Base-by-base conservation (phyloP, 2,113 vertebrate species). In the Phyllopteryx taeniolatus region DNA sequence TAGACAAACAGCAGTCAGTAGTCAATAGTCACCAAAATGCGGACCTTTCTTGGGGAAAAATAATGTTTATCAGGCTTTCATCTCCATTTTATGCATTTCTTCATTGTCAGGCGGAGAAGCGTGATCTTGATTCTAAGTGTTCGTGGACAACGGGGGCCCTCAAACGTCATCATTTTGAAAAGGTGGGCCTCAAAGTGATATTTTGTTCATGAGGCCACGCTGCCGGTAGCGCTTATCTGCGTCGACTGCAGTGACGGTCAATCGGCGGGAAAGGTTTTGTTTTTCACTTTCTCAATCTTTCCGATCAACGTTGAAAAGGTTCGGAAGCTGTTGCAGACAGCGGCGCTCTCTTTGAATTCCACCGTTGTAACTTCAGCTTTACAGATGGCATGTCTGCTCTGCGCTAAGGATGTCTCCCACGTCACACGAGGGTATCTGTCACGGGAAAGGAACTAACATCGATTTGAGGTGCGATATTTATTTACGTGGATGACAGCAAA, bases 391-490 rank as follows among this genome's bases (percentile, higher is more conserved):
- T 19, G 20, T 19, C 27, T 53, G 49, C 49, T 20, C 17, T 53
- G 17, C 49, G 19, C 17, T 53, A 53, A 53, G 19, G 49, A 53
- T 20, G 49, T 53, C 19, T 53, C 17, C 49, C 49, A 7, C 49
- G 20, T 20, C 19, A 20, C 19, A 20, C 8, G 49, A 6, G 11
- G 17, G 56, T 27, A 27, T 4, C 22, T 11, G 22, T 57, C 56
- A 57, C 11, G 10, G 5, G 27, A 13, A 57, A 57, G n/a, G 22
- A 57, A 31, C 0, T 5, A 0, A 5, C 22, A 27, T 57, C 22
- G 27, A 57, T 57, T 57, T 57, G n/a, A 57, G 56, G 56, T 57
- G 22, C 12, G 22, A n/a, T 57, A 57, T 57, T 57, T 57, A 57
- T 54, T 54, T 10, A n/a, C n/a, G 53, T n/a, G 19, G 53, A 54